These are phyloP conservation scores for Choreutis nemorana DNA, from an alignment of 2,888 invertebrate species.

Conservation along the genomic window DNA sequence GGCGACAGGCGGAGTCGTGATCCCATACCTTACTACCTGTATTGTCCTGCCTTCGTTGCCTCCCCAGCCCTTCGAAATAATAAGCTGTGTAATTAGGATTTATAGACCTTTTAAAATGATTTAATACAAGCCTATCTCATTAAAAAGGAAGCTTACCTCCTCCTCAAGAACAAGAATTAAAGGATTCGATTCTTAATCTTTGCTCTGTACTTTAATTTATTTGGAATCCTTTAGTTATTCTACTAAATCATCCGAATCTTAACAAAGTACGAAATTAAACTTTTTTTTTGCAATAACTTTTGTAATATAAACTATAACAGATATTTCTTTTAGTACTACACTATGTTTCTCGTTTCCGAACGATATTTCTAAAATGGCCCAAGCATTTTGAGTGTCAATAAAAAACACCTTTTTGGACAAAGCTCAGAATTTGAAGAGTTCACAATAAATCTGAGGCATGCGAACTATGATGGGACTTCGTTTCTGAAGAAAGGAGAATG, in stretches of 20 bases:
- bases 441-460: slow-evolving; percentile 11
- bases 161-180: slow-evolving; percentile 23
- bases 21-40: slow-evolving; percentile 30
- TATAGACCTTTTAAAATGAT: slow-evolving; percentile 51
- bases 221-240: no score
- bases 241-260: no score
- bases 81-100: slow-evolving; percentile 58
- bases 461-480: slow-evolving; percentile 9
- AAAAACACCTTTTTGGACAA: no score
- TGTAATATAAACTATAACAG: no score
- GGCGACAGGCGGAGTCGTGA: slow-evolving; percentile 11
- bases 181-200: slow-evolving; percentile 28
- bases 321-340: no score
- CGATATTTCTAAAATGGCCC: no score
- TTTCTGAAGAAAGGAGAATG: slow-evolving; percentile 1
- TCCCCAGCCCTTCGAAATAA: slow-evolving; percentile 44
- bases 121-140: slow-evolving; percentile 37
- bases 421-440: no score
- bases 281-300: slow-evolving; percentile 8
- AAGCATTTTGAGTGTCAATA: no score
- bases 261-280: slow-evolving; percentile 6
- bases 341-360: no score
- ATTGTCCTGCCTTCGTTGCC: slow-evolving; percentile 45
- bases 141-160: slow-evolving; percentile 18
- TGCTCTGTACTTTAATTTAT: no score